phyloP scores from a whole-genome alignment of 2,888 invertebrate species.

The Thereva unica region DNA sequence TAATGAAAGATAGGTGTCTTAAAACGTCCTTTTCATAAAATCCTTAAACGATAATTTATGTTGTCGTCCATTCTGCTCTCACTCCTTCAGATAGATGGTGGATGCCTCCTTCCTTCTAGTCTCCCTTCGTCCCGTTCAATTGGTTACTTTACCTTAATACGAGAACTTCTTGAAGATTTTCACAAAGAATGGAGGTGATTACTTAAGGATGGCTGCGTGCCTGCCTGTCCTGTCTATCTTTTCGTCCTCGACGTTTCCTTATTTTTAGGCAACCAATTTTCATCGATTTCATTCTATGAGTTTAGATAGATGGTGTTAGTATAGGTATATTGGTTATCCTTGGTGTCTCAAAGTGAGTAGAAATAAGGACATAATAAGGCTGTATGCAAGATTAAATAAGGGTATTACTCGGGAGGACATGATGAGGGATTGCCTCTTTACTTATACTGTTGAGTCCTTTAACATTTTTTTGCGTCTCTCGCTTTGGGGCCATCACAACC shows the following conservation, averaged over 20 bases:
- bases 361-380: slow-evolving; percentile 44
- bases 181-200: slow-evolving; percentile 32
- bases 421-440: slow-evolving; percentile 45
- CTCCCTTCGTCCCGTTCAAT: slow-evolving; percentile 15
- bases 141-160: slow-evolving; percentile 29
- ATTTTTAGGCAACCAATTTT: slow-evolving; percentile 15
- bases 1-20: slow-evolving; percentile 44
- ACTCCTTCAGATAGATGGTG: too few relatives aligned
- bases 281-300: slow-evolving; percentile 2
- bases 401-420: slow-evolving; percentile 43
- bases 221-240: slow-evolving; percentile 1
- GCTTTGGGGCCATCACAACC: slow-evolving; percentile 11
- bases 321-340: slow-evolving; percentile 16
- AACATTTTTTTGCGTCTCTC: slow-evolving; percentile 12
- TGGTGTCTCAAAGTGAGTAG: slow-evolving; percentile 36
- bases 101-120: not conserved
- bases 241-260: too few relatives aligned
- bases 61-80: slow-evolving; percentile 37
- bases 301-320: not conserved
- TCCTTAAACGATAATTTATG: slow-evolving; percentile 43
- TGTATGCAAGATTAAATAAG: slow-evolving; percentile 46
- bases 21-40: slow-evolving; percentile 43
- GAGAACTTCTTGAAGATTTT: slow-evolving; percentile 30
- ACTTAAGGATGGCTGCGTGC: slow-evolving; percentile 32
- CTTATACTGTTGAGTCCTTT: slow-evolving; percentile 37